phyloP scores from a whole-genome alignment of 2,888 invertebrate species.

The Maniola hyperantus region DNA sequence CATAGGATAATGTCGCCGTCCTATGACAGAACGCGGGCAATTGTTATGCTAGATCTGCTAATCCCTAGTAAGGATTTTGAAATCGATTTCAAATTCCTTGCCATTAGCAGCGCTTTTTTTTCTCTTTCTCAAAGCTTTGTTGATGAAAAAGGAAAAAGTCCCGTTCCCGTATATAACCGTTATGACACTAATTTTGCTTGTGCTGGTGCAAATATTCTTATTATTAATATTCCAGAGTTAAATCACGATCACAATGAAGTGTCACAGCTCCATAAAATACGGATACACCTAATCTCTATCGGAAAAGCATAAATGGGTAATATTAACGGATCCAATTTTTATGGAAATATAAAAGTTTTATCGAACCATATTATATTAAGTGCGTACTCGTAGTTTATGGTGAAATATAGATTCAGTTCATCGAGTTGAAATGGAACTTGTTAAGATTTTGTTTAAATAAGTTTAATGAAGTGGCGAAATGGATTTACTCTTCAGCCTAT shows the following conservation, averaged over 20 bases:
- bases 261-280: slow-evolving; percentile 2
- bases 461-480: slow-evolving; percentile 34
- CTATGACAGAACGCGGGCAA: no score
- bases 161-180: no score
- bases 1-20: no score
- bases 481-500: slow-evolving; percentile 28
- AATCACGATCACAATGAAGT: neutral
- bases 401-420: neutral
- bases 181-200: no score
- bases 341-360: slow-evolving; percentile 4
- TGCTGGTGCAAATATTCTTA: neutral
- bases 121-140: no score
- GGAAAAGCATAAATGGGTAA: slow-evolving; percentile 5
- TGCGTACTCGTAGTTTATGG: neutral
- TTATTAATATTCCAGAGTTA: neutral
- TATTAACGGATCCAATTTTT: neutral
- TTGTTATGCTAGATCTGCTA: no score
- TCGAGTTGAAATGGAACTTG: slow-evolving; percentile 17
- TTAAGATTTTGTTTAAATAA: slow-evolving; percentile 32
- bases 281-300: neutral
- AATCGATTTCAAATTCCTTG: no score
- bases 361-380: neutral
- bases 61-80: no score
- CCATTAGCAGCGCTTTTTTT: no score
- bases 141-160: no score